A percentile compares a stretch with the other conserved stretches of the same genome.
These are phyloP conservation scores for Lysandra coridon DNA, from an alignment of 2,888 invertebrate genomes.

Conservation along the genomic window DNA sequence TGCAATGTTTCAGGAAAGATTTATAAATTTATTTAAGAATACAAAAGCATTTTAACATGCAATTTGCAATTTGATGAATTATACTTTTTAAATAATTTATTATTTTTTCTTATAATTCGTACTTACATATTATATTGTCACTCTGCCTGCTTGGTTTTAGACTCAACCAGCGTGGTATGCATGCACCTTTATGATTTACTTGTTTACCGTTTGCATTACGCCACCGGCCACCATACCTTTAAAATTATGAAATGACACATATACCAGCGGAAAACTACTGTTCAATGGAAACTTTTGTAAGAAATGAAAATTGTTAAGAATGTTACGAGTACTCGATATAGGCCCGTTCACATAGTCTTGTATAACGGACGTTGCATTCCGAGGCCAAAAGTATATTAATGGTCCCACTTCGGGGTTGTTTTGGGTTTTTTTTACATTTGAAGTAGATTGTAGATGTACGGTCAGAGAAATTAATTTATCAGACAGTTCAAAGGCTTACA, in stretches of 20 bases:
- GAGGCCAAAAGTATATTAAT: neutral
- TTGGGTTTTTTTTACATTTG: too few species aligned
- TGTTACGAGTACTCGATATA: slow-evolving; percentile 33
- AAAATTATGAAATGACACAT: slow-evolving; percentile 30
- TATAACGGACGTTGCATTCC: too few species aligned
- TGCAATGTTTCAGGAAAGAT: neutral
- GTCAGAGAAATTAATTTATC: too few species aligned
- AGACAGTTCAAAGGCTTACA: too few species aligned
- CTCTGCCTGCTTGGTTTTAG: neutral
- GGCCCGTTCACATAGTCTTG: neutral
- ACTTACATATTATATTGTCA: neutral
- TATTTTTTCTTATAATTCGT: too few species aligned
- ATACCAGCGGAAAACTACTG: slow-evolving; percentile 37
- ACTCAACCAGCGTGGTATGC: neutral
- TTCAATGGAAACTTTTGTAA: slow-evolving; percentile 40
- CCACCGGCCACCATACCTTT: slow-evolving; percentile 26
- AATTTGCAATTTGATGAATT: too few species aligned
- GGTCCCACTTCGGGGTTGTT: neutral
- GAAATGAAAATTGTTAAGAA: slow-evolving; percentile 38
- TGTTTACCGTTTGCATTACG: slow-evolving; percentile 24
- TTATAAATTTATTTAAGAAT: neutral
- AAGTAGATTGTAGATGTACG: too few species aligned
- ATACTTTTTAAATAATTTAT: too few species aligned
- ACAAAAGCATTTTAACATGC: neutral
- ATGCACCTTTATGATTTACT: slow-evolving; percentile 38